Conservation (phyloP, 2,888 invertebrate genomes). For the Chaetogeoica ovagalla region DNA sequence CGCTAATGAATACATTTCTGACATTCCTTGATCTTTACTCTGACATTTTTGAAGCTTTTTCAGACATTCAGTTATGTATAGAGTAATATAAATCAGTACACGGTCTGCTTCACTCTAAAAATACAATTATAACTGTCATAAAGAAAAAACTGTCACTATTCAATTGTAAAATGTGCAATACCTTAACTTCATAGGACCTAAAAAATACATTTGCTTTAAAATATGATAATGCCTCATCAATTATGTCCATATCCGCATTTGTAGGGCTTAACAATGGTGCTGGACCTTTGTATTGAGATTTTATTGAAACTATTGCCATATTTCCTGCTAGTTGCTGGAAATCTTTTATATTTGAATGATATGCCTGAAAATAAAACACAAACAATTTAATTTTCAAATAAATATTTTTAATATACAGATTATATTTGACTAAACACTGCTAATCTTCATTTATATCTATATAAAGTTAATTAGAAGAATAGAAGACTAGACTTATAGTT, state of each 20-base stretch:
- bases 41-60: slow-evolving; percentile 91
- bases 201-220: slow-evolving; percentile 99
- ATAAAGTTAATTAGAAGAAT: too few relatives aligned
- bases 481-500: too few relatives aligned
- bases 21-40: slow-evolving; percentile 80
- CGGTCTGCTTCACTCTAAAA: slow-evolving; percentile 92
- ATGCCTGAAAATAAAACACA: slow-evolving; percentile 70
- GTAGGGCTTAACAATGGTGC: slow-evolving; percentile 68
- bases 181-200: slow-evolving; percentile 97
- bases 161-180: slow-evolving; percentile 59
- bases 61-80: slow-evolving; percentile 96
- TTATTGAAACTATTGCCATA: slow-evolving; percentile 87
- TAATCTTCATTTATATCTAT: too few relatives aligned
- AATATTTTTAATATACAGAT: too few relatives aligned
- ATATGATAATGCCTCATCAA: slow-evolving; percentile 95
- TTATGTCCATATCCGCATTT: slow-evolving; percentile 80
- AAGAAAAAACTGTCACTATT: background rate
- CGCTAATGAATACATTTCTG: slow-evolving; percentile 95
- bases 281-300: slow-evolving; percentile 90
- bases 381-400: too few relatives aligned
- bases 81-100: slow-evolving; percentile 93
- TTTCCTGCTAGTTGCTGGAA: slow-evolving; percentile 81
- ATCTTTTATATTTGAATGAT: slow-evolving; percentile 87
- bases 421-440: too few relatives aligned
- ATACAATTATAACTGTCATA: slow-evolving; percentile 10